Percentiles rank a stretch among this genome's conserved stretches.
phyloP scores from a whole-genome alignment of 2,797 vertebrate genomes.

The Poeciliopsis infans region DNA sequence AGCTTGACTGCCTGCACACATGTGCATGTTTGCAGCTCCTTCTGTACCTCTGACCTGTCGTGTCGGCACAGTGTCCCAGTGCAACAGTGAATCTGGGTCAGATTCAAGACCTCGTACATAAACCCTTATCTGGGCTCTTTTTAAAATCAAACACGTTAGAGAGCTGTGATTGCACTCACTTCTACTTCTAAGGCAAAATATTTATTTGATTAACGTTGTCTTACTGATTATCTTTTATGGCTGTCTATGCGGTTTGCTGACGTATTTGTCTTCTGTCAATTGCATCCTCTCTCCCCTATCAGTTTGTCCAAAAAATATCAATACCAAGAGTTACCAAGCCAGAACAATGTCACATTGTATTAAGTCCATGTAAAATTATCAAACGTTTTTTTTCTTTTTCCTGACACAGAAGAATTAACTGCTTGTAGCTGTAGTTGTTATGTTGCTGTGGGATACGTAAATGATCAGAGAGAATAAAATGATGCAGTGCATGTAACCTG shows the following conservation, averaged over 20 bases:
- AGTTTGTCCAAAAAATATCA: conserved; percentile 43
- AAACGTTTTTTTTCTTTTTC: conserved; percentile 20
- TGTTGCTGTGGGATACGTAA: conserved; percentile 5
- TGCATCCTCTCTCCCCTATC: conserved; percentile 33
- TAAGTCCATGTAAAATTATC: conserved; percentile 29
- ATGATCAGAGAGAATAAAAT: conserved; percentile 13
- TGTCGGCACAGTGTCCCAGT: conserved; percentile 34
- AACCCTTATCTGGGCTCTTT: conserved; percentile 16
- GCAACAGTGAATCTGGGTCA: conserved; percentile 50
- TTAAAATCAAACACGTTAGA: conserved; percentile 17
- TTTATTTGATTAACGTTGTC: conserved; percentile 80
- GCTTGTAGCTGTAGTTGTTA: not conserved
- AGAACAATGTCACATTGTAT: conserved; percentile 45
- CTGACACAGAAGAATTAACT: not conserved
- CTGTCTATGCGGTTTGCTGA: conserved; percentile 63
- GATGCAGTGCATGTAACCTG: conserved; percentile 1
- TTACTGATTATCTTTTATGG: conserved; percentile 66
- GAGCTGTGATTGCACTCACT: not conserved
- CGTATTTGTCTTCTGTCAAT: conserved; percentile 55
- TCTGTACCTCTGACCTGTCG: conserved; percentile 10
- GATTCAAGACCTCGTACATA: not conserved
- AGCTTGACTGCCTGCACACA: conserved; percentile 9
- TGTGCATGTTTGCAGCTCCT: conserved; percentile 13
- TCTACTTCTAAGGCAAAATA: conserved; percentile 68
- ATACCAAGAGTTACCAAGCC: conserved; percentile 36